Conservation (phyloP, 1,140 invertebrate species). For the Microplitis mediator region DNA sequence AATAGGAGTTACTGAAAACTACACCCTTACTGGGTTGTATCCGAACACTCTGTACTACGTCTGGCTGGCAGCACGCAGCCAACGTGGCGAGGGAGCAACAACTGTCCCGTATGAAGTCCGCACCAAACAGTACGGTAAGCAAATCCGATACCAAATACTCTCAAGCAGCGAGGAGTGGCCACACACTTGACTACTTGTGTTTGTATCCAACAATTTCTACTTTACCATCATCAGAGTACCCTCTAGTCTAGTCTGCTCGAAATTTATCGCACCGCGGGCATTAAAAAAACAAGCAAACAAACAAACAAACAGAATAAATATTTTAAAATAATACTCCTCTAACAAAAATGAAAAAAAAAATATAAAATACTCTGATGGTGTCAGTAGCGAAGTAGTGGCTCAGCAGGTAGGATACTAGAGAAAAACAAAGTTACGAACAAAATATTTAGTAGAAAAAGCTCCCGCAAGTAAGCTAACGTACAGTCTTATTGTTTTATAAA, state of each 20-base stretch:
- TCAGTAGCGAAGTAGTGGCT: conserved; percentile 38
- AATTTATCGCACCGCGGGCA: no score
- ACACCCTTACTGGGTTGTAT: conserved; percentile 85
- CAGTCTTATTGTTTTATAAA: conserved; percentile 32
- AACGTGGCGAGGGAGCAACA: conserved; percentile 90
- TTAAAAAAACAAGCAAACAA: no score
- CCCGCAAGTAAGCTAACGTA: conserved; percentile 54
- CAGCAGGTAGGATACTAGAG: conserved; percentile 54
- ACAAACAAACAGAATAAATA: no score
- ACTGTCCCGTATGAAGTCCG: conserved; percentile 92
- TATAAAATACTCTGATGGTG: conserved; percentile 11
- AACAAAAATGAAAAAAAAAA: neutral
- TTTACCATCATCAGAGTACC: conserved; percentile 1
- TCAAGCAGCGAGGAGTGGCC: conserved; percentile 60
- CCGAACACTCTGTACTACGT: conserved; percentile 96
- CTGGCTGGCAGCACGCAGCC: conserved; percentile 91
- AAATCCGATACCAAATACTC: conserved; percentile 41
- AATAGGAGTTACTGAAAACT: conserved; percentile 82
- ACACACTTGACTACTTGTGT: neutral
- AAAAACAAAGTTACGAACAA: no score
- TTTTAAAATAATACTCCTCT: no score
- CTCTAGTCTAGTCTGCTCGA: neutral
- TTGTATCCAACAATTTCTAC: conserved; percentile 7
- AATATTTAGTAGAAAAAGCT: conserved; percentile 45
- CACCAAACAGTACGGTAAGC: conserved; percentile 97